Evolutionary conservation across 2,888 invertebrate genomes (phyloP), one percentile per base, ranked within the genome.

Genomic region (Carcina quercana): DNA sequence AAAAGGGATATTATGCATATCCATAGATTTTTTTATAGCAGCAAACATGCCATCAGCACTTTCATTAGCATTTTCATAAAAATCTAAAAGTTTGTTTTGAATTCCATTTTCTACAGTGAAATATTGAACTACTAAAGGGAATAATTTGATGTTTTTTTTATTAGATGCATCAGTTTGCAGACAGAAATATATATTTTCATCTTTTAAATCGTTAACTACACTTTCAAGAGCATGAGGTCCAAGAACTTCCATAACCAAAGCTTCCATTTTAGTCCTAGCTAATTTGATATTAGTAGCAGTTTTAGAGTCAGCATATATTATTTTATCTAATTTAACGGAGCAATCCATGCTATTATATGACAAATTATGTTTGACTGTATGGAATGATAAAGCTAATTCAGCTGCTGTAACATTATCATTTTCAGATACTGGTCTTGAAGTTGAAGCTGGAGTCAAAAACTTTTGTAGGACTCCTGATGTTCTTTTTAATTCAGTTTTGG

Each of bases 261-360:
- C 48, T 32, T 50, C 51, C 51, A 48, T 51, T 50, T 53, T 53
- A 11, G 51, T 50, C 21, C 46, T 40, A 15, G 34, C 51, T 33
- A 48, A 38, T 20, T 30, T 37, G 15, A 50, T 43, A 7, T 25
- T 34, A 21, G 29, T 41, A 12, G 48, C 48, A 21, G 44, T 47
- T 22, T 29, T 32, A 5, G 45, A 45, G 35, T 48, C 45, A 17
- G 35, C 41, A 44, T 41, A 48, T 6, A 48, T 46, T 26, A 40
- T 43, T 34, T 50, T 52, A 35, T 40, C 38, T 31, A 51, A 38
- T 44, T 51, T 50, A 5, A 42, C 25, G 14, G 17, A 26, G 31
- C 55, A 51, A 28, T 54, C 52, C 50, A 41, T 38, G 36, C 45
- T 50, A 37, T 51, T 56, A 31, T 54, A 56, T 3, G 55, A 54